These are phyloP conservation scores for Anabacerthia variegaticeps DNA, from an alignment of 2,797 vertebrate species.

Conservation along the genomic window DNA sequence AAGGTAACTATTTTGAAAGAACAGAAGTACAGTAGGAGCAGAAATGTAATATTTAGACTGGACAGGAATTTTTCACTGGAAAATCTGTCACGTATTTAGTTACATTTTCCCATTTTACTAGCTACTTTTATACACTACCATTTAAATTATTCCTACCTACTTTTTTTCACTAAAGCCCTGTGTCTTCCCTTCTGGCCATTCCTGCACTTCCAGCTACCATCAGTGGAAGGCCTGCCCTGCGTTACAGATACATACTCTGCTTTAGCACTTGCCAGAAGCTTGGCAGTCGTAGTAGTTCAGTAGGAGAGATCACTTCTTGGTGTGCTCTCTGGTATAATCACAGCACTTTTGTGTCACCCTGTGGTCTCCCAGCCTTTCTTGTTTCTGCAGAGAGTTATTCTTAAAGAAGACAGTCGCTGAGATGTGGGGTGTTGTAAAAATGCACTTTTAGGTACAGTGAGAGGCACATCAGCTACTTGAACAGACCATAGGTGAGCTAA, in stretches of 20 bases:
- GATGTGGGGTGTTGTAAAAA: background rate
- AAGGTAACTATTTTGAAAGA: slow-evolving; percentile 20
- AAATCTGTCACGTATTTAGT: background rate
- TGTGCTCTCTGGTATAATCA: background rate
- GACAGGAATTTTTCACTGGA: background rate
- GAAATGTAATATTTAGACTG: background rate
- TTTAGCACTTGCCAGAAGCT: background rate
- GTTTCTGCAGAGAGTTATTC: background rate
- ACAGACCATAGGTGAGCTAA: background rate
- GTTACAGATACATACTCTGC: background rate
- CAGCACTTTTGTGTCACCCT: background rate
- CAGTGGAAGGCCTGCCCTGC: background rate
- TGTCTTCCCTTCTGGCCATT: background rate
- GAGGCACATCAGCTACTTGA: background rate
- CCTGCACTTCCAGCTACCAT: background rate
- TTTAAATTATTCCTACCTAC: background rate
- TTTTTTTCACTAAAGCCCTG: background rate
- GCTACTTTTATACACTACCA: background rate
- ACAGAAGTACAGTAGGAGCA: background rate
- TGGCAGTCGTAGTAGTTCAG: background rate
- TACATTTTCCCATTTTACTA: background rate
- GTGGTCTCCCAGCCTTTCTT: background rate
- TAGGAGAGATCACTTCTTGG: background rate
- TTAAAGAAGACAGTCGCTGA: background rate
- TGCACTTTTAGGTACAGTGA: background rate